Evolutionary conservation across 1,140 invertebrate genomes (phyloP).

Genomic region (Pachypeltis micranthus): DNA sequence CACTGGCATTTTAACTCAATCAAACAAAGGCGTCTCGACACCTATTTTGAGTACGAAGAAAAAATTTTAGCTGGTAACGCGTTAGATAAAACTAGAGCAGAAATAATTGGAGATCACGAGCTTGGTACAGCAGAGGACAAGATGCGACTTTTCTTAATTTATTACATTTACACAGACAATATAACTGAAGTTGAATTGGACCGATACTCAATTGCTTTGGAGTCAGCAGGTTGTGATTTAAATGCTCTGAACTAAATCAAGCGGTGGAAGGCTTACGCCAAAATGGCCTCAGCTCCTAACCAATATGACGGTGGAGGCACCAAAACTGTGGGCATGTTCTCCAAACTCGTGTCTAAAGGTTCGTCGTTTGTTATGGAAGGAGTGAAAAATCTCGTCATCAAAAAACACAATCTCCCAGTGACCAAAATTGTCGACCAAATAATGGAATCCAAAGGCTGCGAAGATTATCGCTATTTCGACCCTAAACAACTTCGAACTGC

Average conservation of each 20-base stretch:
- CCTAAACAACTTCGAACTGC: slow-evolving; percentile 72
- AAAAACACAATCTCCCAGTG: slow-evolving; percentile 86
- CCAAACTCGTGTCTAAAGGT: slow-evolving; percentile 90
- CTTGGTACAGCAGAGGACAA: slow-evolving; percentile 85
- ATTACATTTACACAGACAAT: slow-evolving; percentile 71
- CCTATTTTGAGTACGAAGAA: slow-evolving; percentile 94
- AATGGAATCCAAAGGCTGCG: slow-evolving; percentile 71
- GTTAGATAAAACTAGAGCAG: slow-evolving; percentile 60
- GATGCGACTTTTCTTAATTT: slow-evolving; percentile 88
- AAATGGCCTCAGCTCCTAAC: slow-evolving; percentile 56
- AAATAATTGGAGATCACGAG: slow-evolving; percentile 72
- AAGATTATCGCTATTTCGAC: slow-evolving; percentile 85
- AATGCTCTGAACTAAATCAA: slow-evolving; percentile 73
- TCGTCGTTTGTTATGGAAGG: slow-evolving; percentile 99
- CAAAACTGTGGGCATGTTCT: slow-evolving; percentile 96
- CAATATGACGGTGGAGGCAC: slow-evolving; percentile 88
- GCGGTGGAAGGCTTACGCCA: slow-evolving; percentile 79
- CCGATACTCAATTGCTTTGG: slow-evolving; percentile 64
- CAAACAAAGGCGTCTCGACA: slow-evolving; percentile 78
- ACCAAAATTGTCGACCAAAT: slow-evolving; percentile 85
- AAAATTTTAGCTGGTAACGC: slow-evolving; percentile 84
- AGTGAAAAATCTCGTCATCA: slow-evolving; percentile 97
- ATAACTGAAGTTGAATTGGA: slow-evolving; percentile 74
- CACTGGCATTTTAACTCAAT: slow-evolving; percentile 87
- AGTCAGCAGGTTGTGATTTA: slow-evolving; percentile 73